Base-by-base conservation (phyloP, 2,888 invertebrate species). In the Melinaea menophilus region DNA sequence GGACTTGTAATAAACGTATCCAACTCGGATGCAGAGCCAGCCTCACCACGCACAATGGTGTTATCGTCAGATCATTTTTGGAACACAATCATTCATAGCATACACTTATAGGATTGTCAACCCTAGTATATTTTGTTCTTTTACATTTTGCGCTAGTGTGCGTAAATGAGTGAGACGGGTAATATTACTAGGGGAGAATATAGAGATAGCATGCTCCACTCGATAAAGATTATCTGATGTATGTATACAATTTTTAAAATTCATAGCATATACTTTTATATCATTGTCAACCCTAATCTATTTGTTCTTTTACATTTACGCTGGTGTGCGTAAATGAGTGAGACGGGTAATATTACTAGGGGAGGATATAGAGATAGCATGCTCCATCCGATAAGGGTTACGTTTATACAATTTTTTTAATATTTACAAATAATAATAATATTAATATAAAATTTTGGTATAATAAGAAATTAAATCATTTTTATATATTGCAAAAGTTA, bases 1-100 rank as follows among this genome's bases (percentile, higher is more conserved):
- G 90, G 90, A 89, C 89, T 2, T 90, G 90, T 72, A 75, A 80
- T 69, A 84, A 80, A 62, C 75, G 86, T 11, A 81, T 86, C 55
- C 83, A 80, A 56, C 67, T 76, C 5, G 83, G 85, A 7, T 90
- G 90, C 69, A 82, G 76, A 59, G 88, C 90, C 0, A 89, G 79
- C 59, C 76, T 90, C 47, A 88, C 88, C 3, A 82, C 85, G 0
- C 74, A 78, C 41, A 72, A 84, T 51, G 71, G 77, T 13, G 63
- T 72, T 12, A 82, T 90, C 46, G 86, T 88, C 2, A 78, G 90
- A 58, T 80, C 80, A 0, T 82, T 73, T 66, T 77, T 88, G 62
- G 69, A 71, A 5, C 90, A 90, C 66, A 90, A 85, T 65, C 90
- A 90, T 69, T 66, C 68, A 13, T 75, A 67, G 58, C 61, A 66